These are phyloP conservation scores for Pagrus major DNA, from an alignment of 2,113 vertebrate species.

Conservation along the genomic window DNA sequence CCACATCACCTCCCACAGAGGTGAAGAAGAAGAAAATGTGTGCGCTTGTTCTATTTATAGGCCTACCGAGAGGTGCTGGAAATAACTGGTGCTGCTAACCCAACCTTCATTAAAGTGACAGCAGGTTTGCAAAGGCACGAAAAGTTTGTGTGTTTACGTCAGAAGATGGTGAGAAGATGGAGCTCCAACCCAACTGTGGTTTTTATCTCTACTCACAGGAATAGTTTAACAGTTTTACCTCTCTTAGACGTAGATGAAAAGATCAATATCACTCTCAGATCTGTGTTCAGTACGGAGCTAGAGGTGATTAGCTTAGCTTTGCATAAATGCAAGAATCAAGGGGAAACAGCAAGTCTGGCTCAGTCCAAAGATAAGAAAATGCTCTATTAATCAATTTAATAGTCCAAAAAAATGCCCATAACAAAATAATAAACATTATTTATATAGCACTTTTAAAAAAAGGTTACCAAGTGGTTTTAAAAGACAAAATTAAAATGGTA, in stretches of 20 bases:
- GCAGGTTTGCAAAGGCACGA: conserved; percentile 20
- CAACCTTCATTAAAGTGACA: conserved; percentile 44
- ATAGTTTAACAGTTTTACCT: neutral
- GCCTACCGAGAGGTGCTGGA: conserved; percentile 61
- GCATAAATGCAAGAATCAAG: neutral
- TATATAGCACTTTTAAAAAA: too few relatives aligned
- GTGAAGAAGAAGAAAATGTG: conserved; percentile 39
- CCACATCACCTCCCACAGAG: conserved; percentile 50
- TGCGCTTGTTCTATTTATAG: conserved; percentile 62
- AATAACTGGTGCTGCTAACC: conserved; percentile 58
- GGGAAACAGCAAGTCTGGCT: neutral
- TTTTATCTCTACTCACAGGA: neutral
- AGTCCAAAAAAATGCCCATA: too few relatives aligned
- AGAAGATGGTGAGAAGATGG: neutral
- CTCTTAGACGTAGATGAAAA: neutral
- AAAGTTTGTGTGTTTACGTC: conserved; percentile 7
- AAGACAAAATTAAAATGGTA: too few relatives aligned
- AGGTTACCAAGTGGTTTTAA: too few relatives aligned
- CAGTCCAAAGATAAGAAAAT: conserved; percentile 3
- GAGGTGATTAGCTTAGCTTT: conserved; percentile 1
- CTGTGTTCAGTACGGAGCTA: neutral
- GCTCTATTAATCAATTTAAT: neutral
- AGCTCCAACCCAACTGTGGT: neutral
- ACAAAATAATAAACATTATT: too few relatives aligned
- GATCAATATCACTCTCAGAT: neutral